Conservation (phyloP, 1,140 invertebrate species). For the Ectropis grisescens region DNA sequence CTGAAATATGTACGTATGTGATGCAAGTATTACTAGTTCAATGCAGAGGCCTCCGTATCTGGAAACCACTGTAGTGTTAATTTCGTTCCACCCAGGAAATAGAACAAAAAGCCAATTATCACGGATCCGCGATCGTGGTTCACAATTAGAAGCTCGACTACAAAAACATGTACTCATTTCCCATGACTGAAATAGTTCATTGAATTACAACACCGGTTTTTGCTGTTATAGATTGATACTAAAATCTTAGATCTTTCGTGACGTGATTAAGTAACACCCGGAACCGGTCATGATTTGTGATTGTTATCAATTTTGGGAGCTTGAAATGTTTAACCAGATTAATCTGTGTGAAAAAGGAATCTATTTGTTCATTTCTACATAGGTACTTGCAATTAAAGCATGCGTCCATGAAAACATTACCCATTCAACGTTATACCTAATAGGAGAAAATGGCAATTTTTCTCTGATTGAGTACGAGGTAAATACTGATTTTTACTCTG, state of each 20-base stretch:
- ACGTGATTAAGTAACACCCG: background rate
- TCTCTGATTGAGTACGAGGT: no score
- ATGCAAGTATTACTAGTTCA: background rate
- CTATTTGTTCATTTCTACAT: background rate
- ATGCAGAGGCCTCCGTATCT: background rate
- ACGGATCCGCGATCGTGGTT: constrained; percentile 30
- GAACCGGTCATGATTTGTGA: no score
- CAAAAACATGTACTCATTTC: constrained; percentile 45
- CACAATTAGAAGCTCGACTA: constrained; percentile 30
- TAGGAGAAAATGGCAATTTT: no score
- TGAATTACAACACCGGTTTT: constrained; percentile 3
- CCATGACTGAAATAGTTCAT: constrained; percentile 53
- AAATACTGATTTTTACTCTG: no score
- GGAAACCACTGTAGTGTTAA: background rate
- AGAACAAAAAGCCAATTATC: constrained; percentile 37
- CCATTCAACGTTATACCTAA: no score
- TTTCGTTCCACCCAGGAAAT: constrained; percentile 20
- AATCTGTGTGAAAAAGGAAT: background rate
- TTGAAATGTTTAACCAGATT: no score
- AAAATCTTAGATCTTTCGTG: background rate
- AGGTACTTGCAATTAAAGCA: no score
- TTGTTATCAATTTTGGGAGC: no score
- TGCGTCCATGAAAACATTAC: no score
- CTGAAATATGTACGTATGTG: background rate
- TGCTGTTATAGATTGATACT: background rate